Base-by-base conservation (phyloP, 2,797 vertebrate genomes). In the Neosilurus hyrtlii region DNA sequence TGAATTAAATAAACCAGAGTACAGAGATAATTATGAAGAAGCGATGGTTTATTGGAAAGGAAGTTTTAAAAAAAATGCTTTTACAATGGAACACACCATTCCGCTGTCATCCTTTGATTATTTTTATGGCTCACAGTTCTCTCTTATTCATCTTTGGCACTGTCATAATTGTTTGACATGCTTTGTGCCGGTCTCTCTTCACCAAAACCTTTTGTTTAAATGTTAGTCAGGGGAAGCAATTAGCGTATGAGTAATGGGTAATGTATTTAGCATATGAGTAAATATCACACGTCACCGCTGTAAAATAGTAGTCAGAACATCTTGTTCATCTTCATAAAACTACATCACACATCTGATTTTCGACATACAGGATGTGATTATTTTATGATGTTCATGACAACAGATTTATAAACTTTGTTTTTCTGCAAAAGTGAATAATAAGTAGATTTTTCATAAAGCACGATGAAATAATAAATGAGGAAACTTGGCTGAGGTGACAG, bases 141-240 rank as follows among this genome's bases (percentile, higher is more conserved):
- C 24, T 84, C 62, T 83, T 26, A 79, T 73, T 86, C 52, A 86
- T 82, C 9, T 35, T 51, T 16, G n/a, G 52, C 71, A 37, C 82
- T 79, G 73, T 78, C 82, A 79, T 20, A 68, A 67, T 51, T 63
- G 63, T 49, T 71, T 30, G 54, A 78, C 35, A 9, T 20, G 78
- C 73, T 79, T 72, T 72, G 54, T 51, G 24, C 59, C 75, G 43
- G 76, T 84, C 30, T 30, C 35, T 43, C 51, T 10, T 81, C 68
- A 37, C 22, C 43, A 71, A 71, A 86, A 73, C 9, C 30, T 30
- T 83, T 86, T 85, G 70, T 79, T 81, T 11, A 66, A 61, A 82
- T 73, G 24, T 81, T 84, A 84, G 65, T 86, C 84, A 78, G 20
- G 57, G 66, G 4, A 61, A 43, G 30, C 14, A 59, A 72, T 54